These are phyloP conservation scores for Noturus placidus DNA, from an alignment of 2,113 vertebrate species.

Conservation along the genomic window DNA sequence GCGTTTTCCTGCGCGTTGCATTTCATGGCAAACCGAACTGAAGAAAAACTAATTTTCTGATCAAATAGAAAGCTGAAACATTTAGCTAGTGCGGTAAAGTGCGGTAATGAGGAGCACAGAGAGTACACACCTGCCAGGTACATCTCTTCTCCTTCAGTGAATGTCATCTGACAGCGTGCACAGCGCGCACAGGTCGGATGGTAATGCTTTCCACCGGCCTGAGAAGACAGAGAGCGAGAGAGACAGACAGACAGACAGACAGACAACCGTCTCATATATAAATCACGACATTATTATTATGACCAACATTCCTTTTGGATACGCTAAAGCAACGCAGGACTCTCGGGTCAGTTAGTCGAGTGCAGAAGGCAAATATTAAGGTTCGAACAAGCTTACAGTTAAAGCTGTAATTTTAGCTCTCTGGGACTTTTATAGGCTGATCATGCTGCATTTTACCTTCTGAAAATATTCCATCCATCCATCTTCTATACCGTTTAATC, in stretches of 20 bases:
- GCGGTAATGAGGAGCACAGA: background rate
- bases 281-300: background rate
- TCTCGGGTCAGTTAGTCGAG: background rate
- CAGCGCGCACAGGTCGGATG: conserved; percentile 92
- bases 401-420: background rate
- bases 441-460: too few species aligned
- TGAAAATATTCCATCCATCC: too few species aligned
- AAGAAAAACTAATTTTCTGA: background rate
- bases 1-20: background rate
- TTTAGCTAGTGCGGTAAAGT: background rate
- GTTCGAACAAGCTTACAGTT: background rate
- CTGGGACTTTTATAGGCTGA: too few species aligned
- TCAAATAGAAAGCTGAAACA: background rate
- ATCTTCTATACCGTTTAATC: too few species aligned
- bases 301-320: background rate
- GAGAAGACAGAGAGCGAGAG: conserved; percentile 24
- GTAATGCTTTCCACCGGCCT: conserved; percentile 97
- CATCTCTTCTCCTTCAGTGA: conserved; percentile 94
- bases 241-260: background rate
- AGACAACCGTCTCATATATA: background rate
- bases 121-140: conserved; percentile 86
- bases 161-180: conserved; percentile 94
- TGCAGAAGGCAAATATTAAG: background rate
- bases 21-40: background rate
- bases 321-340: background rate